Base-by-base conservation (phyloP, 2,113 vertebrate genomes). In the Lycaon pictus region DNA sequence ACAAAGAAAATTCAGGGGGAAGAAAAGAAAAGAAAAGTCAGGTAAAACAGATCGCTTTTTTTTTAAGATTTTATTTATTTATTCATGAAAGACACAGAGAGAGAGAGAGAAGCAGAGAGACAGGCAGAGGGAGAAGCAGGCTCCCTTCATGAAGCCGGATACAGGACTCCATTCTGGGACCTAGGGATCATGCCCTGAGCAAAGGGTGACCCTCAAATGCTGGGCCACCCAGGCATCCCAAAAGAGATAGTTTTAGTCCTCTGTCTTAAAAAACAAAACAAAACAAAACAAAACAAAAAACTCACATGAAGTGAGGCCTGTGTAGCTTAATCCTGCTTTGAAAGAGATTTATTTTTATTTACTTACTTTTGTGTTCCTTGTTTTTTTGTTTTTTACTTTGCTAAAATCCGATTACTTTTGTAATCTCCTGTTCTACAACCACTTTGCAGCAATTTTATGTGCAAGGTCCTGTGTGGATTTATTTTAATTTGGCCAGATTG, bases 401-500 rank as follows among this genome's bases (percentile, higher is more conserved):
- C 53, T 88, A 82, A 83, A 96, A 98, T 98, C 97, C 62, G 85
- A 97, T 97, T 97, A 83, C 69, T 82, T 48, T 86, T 79, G 79
- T 29, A 93, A 67, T 65, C 98, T n/a, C 80, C 58, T n/a, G 71
- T 85, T 97, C 95, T 98, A 81, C 58, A 98, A 93, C 29, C 72
- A 84, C 93, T 96, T 96, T 98, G 96, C 91, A 94, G 69, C 80
- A 97, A 43, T 85, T 96, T 97, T 90, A 29, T 51, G n/a, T 48
- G 10, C 88, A 97, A 91, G 93, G 35, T 19, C 88, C 96, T 98
- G 87, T 97, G 98, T 90, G 95, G 91, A 53, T 89, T 97, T 55
- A 0, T 95, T 80, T 92, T 97, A 86, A 65, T 98, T 98, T 98
- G 91, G 92, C 97, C 97, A 97, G 86, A 97, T 95, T 96, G 90